These are phyloP conservation scores for Steromphala cineraria DNA, from an alignment of 2,888 invertebrate species.

Conservation along the genomic window DNA sequence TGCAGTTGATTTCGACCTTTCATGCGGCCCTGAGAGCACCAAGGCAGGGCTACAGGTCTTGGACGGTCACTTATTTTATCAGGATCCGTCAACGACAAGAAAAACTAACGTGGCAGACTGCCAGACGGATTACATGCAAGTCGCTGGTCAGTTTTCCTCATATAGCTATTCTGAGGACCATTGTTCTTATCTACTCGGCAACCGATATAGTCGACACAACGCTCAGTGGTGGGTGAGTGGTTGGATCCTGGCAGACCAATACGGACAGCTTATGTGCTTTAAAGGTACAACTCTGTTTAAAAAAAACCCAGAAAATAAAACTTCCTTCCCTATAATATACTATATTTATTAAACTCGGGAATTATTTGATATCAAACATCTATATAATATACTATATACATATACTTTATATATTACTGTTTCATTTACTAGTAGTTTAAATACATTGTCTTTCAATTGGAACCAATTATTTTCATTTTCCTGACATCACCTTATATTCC, in stretches of 20 bases:
- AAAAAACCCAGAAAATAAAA: too few relatives aligned
- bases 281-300: too few relatives aligned
- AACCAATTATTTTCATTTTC: too few relatives aligned
- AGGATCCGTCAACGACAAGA: background rate
- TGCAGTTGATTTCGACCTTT: background rate
- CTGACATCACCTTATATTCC: too few relatives aligned
- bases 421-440: too few relatives aligned
- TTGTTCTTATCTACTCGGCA: background rate
- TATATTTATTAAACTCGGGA: too few relatives aligned
- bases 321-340: too few relatives aligned
- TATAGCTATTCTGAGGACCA: background rate
- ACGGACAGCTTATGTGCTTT: background rate
- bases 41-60: background rate
- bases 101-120: background rate
- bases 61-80: background rate
- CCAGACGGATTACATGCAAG: background rate
- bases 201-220: constrained; percentile 4
- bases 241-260: background rate
- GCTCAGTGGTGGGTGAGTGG: background rate
- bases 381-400: too few relatives aligned
- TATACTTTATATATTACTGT: too few relatives aligned
- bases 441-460: too few relatives aligned
- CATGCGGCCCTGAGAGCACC: background rate
- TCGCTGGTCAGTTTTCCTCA: background rate
- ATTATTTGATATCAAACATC: too few relatives aligned